phyloP scores from a whole-genome alignment of 2,888 invertebrate species.

The Eudemis profundana region DNA sequence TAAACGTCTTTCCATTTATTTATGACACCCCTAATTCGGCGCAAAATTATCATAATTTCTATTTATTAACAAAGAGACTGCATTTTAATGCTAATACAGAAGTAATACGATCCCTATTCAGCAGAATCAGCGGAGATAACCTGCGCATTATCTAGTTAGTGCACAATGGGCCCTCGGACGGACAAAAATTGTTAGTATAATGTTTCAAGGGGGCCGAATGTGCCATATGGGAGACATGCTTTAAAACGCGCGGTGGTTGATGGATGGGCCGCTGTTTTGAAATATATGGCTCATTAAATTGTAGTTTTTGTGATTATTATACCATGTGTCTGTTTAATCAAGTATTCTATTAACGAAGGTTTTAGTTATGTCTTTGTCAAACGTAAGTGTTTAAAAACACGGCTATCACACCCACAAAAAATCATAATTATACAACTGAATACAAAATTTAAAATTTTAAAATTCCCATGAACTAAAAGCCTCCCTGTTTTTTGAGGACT shows the following conservation, averaged over 20 bases:
- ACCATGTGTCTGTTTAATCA: background rate
- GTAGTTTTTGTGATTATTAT: slow-evolving; percentile 2
- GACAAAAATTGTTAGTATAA: slow-evolving; percentile 81
- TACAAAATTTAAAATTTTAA: too few relatives aligned
- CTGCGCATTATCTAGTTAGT: slow-evolving; percentile 84
- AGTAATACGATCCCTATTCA: slow-evolving; percentile 81
- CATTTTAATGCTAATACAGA: slow-evolving; percentile 77
- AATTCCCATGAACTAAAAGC: too few relatives aligned
- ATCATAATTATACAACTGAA: too few relatives aligned
- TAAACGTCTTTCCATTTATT: slow-evolving; percentile 22
- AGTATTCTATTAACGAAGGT: background rate
- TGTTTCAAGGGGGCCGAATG: slow-evolving; percentile 80
- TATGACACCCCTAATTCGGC: slow-evolving; percentile 35
- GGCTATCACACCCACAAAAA: too few relatives aligned
- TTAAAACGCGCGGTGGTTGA: slow-evolving; percentile 62
- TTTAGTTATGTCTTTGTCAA: too few relatives aligned
- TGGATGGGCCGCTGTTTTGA: slow-evolving; percentile 57
- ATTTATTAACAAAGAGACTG: slow-evolving; percentile 68
- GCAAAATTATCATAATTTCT: slow-evolving; percentile 74
- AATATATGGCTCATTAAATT: slow-evolving; percentile 29
- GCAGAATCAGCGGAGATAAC: slow-evolving; percentile 75
- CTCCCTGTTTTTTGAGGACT: too few relatives aligned
- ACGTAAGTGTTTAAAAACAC: too few relatives aligned
- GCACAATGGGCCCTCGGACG: slow-evolving; percentile 68
- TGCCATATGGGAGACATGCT: slow-evolving; percentile 78